Base-by-base conservation (phyloP, 2,888 invertebrate genomes). In the Arctia plantaginis region DNA sequence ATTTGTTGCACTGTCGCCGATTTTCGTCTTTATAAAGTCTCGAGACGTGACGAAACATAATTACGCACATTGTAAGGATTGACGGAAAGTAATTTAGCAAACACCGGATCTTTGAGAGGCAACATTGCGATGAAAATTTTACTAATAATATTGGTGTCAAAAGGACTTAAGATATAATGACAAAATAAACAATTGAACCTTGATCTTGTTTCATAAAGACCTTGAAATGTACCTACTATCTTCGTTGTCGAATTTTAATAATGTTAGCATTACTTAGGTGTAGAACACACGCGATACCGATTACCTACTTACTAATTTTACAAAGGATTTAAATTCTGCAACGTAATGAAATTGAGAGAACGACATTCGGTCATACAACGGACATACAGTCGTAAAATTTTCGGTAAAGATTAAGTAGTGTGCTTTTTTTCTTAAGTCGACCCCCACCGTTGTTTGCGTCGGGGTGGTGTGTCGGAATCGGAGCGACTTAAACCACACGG, bases 21-120 rank as follows among this genome's bases (percentile, higher is more conserved):
- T 51, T 55, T 74, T 68, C 71, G 23, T 51, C 69, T 66, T 66
- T 44, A 15, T 65, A 27, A 67, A 72, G 69, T 70, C 33, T 55
- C 18, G 13, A 30, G 75, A 66, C 75, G 75, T 75, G 75, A 51
- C 71, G 3, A 33, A 68, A 51, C 65, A 71, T 73, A 47, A 51
- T 65, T 47, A 35, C 64, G 65, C 13, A 44, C 27, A 41, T 73
- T 70, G 27, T 39, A 44, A 55, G 67, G 33, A 20, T 47, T 47
- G 4, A 13, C 15, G 39, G 33, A 23, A 75, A 74, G 41, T 51
- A 65, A 41, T 64, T 70, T 7, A 66, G 69, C 47, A 74, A 51
- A 70, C 70, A 62, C 62, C 41, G 59, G 62, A 71, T 64, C 41
- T 41, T 64, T n/a, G 15, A 23, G 41, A 44, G 47, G n/a, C 30